Percentiles rank a stretch among this genome's conserved stretches.
These are phyloP conservation scores for Drosophila vallismaia DNA, from an alignment of 2,888 invertebrate genomes.

Conservation along the genomic window DNA sequence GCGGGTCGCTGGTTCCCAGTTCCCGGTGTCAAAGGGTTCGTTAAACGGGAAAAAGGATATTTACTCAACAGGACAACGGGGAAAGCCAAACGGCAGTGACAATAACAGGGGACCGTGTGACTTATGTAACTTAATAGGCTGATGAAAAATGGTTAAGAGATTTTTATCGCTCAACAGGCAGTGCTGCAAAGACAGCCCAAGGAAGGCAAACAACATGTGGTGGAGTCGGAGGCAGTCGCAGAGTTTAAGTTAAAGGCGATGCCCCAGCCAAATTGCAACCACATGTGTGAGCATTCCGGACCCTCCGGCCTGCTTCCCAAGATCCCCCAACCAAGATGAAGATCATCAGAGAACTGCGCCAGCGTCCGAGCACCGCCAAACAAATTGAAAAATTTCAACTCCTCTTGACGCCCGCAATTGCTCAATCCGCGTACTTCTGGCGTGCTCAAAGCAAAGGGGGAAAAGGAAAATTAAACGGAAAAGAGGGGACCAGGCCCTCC, in stretches of 20 bases:
- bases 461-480: slow-evolving; percentile 39
- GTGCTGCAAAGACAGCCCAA: slow-evolving; percentile 20
- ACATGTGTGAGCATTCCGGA: slow-evolving; percentile 59
- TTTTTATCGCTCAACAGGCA: slow-evolving; percentile 63
- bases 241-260: slow-evolving; percentile 58
- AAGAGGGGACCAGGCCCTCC: slow-evolving; percentile 14
- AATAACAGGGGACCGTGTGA: slow-evolving; percentile 42
- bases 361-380: slow-evolving; percentile 52
- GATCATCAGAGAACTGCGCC: slow-evolving; percentile 47
- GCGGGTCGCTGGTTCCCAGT: slow-evolving; percentile 4
- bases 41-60: slow-evolving; percentile 72
- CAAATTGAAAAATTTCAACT: slow-evolving; percentile 77
- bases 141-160: slow-evolving; percentile 68
- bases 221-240: slow-evolving; percentile 32
- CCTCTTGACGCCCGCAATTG: slow-evolving; percentile 75
- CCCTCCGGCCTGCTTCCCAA: slow-evolving; percentile 6
- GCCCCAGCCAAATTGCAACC: slow-evolving; percentile 74
- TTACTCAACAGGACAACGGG: slow-evolving; percentile 55
- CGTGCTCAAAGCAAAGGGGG: slow-evolving; percentile 55
- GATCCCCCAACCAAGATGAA: slow-evolving; percentile 55
- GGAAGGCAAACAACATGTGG: slow-evolving; percentile 71
- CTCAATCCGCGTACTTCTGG: slow-evolving; percentile 70
- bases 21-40: slow-evolving; percentile 68
- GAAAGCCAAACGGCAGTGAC: not conserved
- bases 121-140: slow-evolving; percentile 77